Conservation (phyloP, 1,140 invertebrate species). For the Drosophila asahinai region DNA sequence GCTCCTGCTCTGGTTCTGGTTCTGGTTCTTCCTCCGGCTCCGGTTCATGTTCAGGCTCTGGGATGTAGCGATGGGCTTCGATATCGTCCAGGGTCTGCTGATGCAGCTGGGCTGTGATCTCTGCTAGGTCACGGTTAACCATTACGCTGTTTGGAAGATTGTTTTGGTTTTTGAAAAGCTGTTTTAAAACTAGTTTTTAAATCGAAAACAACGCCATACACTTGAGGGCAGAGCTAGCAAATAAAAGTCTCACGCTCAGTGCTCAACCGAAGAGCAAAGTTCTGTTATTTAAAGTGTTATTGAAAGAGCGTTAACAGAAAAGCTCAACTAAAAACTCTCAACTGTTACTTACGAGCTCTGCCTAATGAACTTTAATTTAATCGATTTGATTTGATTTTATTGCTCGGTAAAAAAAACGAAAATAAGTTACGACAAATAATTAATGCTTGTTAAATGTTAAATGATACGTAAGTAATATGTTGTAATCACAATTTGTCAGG, state of each 20-base stretch:
- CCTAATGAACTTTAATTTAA: constrained; percentile 1
- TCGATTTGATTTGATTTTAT: constrained; percentile 55
- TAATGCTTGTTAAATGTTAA: constrained; percentile 57
- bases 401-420: constrained; percentile 68
- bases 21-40: constrained; percentile 55
- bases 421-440: constrained; percentile 60
- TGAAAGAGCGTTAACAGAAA: not conserved
- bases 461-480: constrained; percentile 55
- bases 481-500: constrained; percentile 78
- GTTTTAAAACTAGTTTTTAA: constrained; percentile 15
- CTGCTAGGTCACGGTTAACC: constrained; percentile 51
- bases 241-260: not conserved
- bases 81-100: constrained; percentile 26
- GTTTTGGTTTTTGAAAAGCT: constrained; percentile 31
- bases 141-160: constrained; percentile 54
- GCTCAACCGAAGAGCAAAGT: no score
- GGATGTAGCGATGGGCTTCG: constrained; percentile 19
- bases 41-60: constrained; percentile 27
- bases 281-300: no score
- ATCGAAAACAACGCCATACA: constrained; percentile 7
- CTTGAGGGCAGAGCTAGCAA: not conserved
- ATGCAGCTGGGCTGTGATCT: constrained; percentile 56
- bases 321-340: not conserved
- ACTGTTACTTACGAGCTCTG: not conserved
- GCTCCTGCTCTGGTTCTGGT: constrained; percentile 29